Evolutionary conservation across 1,140 invertebrate species (phyloP), one percentile per base, ranked within the genome.

Genomic region (Mya arenaria): DNA sequence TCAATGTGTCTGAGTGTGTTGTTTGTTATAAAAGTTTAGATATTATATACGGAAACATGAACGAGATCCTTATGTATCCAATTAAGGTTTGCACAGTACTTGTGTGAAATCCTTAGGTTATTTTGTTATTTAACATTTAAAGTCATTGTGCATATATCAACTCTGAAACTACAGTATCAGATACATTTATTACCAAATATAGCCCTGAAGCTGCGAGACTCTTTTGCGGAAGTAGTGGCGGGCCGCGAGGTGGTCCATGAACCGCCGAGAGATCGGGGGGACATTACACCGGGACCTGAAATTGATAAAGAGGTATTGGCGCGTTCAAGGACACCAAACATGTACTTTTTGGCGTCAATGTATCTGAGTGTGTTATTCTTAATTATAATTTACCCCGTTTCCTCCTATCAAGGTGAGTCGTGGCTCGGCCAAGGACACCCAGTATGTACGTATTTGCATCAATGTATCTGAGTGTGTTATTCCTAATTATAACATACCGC

Each of bases 391-490:
- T 10, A 10, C 41, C 41, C 41, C 41, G 10, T 19, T 19, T 19
- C 41, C 41, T 19, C 41, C 41, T 19, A 10, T 10, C 41, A 44
- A 10, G 41, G 19, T 44, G 52, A 17, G 83, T 84, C 44, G 82
- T 84, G 1, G 63, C 56, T 19, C 84, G 36, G n/a, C 79, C 65
- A 0, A 84, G 37, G 25, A 80, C 48, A n/a, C 60, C 79, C 13
- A 78, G 36, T 17, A 87, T 77, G 37, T 83, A 85, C 36, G 82
- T 74, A 36, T 84, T 83, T 8, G 81, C 66, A 48, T 87, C 85
- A 23, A 87, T 82, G 30, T 84, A n/a, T n/a, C n/a, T n/a, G n/a
- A n/a, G n/a, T n/a, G n/a, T n/a, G n/a, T n/a, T n/a, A n/a, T n/a
- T n/a, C n/a, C n/a, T n/a, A n/a, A n/a, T n/a, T n/a, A n/a, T n/a